A percentile compares a stretch with the other conserved stretches of the same genome.
Evolutionary conservation across 1,140 invertebrate species (phyloP).

Genomic region (Acromyrmex heyeri): DNA sequence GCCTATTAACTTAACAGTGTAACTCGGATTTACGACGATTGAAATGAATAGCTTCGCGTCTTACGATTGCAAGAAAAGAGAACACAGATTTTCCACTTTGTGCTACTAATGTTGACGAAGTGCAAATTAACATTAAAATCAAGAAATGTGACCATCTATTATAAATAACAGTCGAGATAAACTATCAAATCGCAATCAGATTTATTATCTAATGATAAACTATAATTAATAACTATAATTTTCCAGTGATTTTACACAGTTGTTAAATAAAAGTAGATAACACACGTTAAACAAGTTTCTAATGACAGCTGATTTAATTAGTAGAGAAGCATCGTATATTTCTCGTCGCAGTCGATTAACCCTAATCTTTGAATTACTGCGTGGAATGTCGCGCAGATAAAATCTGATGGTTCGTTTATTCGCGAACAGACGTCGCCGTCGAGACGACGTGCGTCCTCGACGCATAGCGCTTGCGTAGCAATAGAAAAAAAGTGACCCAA

Average conservation of each 20-base stretch:
- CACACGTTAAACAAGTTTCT: conserved; percentile 21
- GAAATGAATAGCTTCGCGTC: conserved; percentile 5
- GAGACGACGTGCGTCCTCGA: conserved; percentile 34
- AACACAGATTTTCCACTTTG: neutral
- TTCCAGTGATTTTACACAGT: neutral
- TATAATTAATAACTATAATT: neutral
- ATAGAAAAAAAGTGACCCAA: conserved; percentile 44
- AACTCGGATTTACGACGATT: neutral
- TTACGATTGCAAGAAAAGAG: neutral
- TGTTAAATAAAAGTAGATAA: conserved; percentile 4
- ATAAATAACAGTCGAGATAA: neutral
- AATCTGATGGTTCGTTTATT: conserved; percentile 39
- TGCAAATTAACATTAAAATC: neutral
- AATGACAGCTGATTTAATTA: conserved; percentile 25
- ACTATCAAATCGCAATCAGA: neutral
- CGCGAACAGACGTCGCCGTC: conserved; percentile 26
- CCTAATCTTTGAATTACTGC: conserved; percentile 7
- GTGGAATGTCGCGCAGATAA: conserved; percentile 26
- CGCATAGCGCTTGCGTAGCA: conserved; percentile 17
- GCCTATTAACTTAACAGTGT: neutral
- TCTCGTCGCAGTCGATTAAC: conserved; percentile 3
- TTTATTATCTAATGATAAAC: neutral
- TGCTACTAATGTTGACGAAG: neutral
- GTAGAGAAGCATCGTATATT: neutral
- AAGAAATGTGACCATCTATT: neutral